Evolutionary conservation across 2,888 invertebrate genomes (phyloP), one percentile per base, ranked within the genome.

Genomic region (Drosophila diplacantha): DNA sequence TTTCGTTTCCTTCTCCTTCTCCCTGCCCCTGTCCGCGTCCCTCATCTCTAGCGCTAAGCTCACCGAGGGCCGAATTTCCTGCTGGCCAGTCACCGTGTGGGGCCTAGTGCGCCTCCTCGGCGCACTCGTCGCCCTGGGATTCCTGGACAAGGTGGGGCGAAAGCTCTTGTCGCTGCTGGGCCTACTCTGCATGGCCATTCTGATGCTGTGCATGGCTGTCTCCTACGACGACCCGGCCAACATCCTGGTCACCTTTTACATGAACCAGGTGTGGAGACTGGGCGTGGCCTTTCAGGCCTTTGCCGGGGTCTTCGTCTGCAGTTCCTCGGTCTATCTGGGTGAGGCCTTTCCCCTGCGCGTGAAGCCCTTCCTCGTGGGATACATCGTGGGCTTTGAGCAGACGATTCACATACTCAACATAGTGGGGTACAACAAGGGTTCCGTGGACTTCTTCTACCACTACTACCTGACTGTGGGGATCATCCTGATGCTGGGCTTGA

Each of bases 1-100:
- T 43, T 60, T 81, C 12, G 72, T 85, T 14, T 76, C 86, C 4
- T 85, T 86, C 46, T 75, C 81, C n/a, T 76, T 87, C 32, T 79
- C 86, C 2, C 9, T 85, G 43, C 84, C 86, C 1, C 63, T 86
- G 3, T 73, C 69, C 12, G 5, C 50, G 3, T 70, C 75, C 11
- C 58, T 77, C 4, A 62, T 75, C 8, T 5, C 22, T 1, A 72
- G 77, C 46, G 46, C 57, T 3, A 0, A 29, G 0, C 2, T 47
- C 2, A 47, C 52, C 16, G 8, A 66, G 14, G 38, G 29, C 1
- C 31, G 34, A 11, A 47, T 61, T n/a, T 72, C 70, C 59, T 60
- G 59, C 20, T 82, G 83, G 85, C 69, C 75, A 1, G 60, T 71
- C 2, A 65, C 71, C 11, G 67, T 82, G 0, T 82, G 72, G 50